Evolutionary conservation across 2,113 vertebrate genomes (phyloP), one percentile per base, ranked within the genome.

Genomic region (Cairina moschata): DNA sequence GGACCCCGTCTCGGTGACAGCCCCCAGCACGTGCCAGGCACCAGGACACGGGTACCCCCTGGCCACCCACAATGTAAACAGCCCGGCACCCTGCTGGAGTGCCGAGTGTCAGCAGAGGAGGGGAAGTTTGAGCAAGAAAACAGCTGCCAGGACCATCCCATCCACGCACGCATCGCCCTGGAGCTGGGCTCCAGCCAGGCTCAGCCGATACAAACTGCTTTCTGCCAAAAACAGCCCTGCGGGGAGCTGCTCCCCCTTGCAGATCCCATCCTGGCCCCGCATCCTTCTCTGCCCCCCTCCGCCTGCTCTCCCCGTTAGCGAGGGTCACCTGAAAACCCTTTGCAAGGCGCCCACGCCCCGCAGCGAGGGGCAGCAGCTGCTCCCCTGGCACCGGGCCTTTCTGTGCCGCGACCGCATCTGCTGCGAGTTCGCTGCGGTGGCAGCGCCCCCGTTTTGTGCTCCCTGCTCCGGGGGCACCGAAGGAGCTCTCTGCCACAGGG

Each of bases 291-390:
- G 28, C 71, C 15, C 31, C 13, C 9, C 34, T 60, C 59, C 2
- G 1, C 23, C 58, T 65, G 40, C 29, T 6, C 22, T 38, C 23
- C 73, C 28, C 68, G 3, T 66, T 2, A 0, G 28, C 13, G 17
- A 4, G 60, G 44, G 56, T 28, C 63, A 50, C 46, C 44, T 10
- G 11, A 68, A 72, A 67, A 42, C 18, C 20, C 31, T 6, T 23
- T 8, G 72, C 17, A 14, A 12, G 1, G 29, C 0, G 17, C 16
- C 11, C 4, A 31, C 42, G 32, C 46, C 59, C 52, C 3, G 1
- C 6, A 9, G 2, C 0, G 9, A 63, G 40, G n/a, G 14, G 14
- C 16, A 50, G 84, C 21, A 2, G 10, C 31, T 0, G 0, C 31
- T 42, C 23, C 22, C 26, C 28, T 36, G 8, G 44, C 1, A 5